Evolutionary conservation across 2,888 invertebrate genomes (phyloP), one percentile per base, ranked within the genome.

Genomic region (Morpho helenor): DNA sequence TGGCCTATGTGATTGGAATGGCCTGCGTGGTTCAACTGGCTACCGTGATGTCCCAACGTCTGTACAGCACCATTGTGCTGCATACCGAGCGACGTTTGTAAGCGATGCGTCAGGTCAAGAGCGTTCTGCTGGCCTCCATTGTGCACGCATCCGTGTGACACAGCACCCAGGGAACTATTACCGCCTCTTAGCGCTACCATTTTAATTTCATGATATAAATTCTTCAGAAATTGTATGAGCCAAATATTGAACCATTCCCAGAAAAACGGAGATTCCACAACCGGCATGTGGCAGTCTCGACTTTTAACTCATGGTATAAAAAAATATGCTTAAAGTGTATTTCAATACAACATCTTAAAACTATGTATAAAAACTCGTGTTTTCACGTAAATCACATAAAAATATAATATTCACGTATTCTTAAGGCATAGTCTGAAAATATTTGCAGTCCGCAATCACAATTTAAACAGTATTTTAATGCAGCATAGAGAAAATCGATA

Each of bases 401-500:
- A 65, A 59, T 57, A 49, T 57, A 66, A 62, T 62, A 64, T 16
- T 39, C 49, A 50, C 52, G 54, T 55, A 52, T 46, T 57, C 47
- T 59, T 69, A 75, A 75, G 70, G 68, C 82, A 83, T 82, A 69
- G 72, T 77, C 74, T 68, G 76, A 70, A 71, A 76, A 74, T 76
- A 74, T 79, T 80, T 80, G 79, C 79, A 78, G 73, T 75, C 81
- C 83, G 79, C 80, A 83, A 79, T 81, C 84, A 84, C 84, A 75
- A 79, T 82, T 82, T 79, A 76, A 82, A 80, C 78, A 77, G 80
- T 82, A 80, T 82, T 83, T 83, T 85, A 84, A 86, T 88, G 87
- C 89, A 84, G 89, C 84, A 85, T 82, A 79, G 82, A 82, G 86
- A 89, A 88, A 89, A 89, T 89, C 89, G 87, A 89, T 89, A 89